Evolutionary conservation across 2,888 invertebrate species (phyloP).

Genomic region (Stenoptilia bipunctidactyla): DNA sequence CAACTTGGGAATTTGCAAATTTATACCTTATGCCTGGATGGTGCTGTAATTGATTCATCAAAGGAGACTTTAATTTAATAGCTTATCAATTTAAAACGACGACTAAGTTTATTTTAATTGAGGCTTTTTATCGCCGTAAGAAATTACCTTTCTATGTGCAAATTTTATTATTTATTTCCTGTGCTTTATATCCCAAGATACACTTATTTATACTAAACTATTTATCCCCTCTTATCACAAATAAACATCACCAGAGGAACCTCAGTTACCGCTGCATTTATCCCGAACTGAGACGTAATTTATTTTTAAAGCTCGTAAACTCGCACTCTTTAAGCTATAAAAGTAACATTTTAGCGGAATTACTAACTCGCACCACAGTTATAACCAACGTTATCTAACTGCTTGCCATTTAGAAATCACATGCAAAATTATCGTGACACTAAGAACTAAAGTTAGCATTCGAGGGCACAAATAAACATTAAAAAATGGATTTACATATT

Average conservation of each 20-base stretch:
- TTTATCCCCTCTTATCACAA: too few species aligned
- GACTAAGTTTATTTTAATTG: too few species aligned
- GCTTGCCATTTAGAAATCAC: conserved; percentile 42
- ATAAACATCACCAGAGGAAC: conserved; percentile 27
- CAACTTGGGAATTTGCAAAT: not conserved
- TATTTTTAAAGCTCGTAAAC: conserved; percentile 66
- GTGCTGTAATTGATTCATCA: too few species aligned
- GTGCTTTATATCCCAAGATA: too few species aligned
- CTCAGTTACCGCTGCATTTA: conserved; percentile 40
- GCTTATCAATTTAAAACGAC: too few species aligned
- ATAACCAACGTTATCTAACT: conserved; percentile 36
- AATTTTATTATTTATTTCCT: too few species aligned
- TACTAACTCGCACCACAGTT: conserved; percentile 40
- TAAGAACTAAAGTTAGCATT: conserved; percentile 36
- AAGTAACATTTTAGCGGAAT: conserved; percentile 61
- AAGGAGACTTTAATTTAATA: too few species aligned
- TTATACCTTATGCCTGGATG: not conserved
- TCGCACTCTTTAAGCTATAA: conserved; percentile 63
- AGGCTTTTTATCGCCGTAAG: too few species aligned
- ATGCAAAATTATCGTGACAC: conserved; percentile 44
- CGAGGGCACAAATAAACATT: conserved; percentile 18
- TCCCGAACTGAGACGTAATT: conserved; percentile 47
- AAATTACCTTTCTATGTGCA: too few species aligned
- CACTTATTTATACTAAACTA: too few species aligned
- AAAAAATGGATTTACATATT: conserved; percentile 42